Evolutionary conservation across 2,888 invertebrate species (phyloP).

Genomic region (Mylabris sibirica): DNA sequence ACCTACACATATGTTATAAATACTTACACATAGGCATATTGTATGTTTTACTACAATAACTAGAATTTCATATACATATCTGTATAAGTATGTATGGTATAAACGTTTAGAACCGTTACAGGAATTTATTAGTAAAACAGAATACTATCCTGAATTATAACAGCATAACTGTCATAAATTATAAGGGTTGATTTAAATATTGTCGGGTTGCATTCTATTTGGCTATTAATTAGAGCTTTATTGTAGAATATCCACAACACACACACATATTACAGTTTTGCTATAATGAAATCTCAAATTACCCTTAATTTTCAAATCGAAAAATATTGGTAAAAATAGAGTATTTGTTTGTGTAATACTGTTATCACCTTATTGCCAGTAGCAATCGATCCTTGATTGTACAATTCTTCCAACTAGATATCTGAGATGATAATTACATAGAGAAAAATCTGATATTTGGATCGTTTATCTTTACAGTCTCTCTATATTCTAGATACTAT

Average conservation of each 20-base stretch:
- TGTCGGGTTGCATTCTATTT: neutral
- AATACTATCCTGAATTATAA: too few relatives aligned
- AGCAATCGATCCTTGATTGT: neutral
- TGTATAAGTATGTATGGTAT: neutral
- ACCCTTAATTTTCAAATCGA: neutral
- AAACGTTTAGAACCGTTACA: neutral
- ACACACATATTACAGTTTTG: neutral
- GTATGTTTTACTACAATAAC: neutral
- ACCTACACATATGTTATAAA: conserved; percentile 9
- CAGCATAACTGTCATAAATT: neutral
- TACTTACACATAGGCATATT: neutral
- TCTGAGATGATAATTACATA: neutral
- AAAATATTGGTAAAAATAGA: neutral
- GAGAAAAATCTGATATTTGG: neutral
- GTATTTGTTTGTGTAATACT: neutral
- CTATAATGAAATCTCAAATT: neutral
- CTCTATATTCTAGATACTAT: neutral
- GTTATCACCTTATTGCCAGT: neutral
- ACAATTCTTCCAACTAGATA: neutral
- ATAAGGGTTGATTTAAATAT: conserved; percentile 3
- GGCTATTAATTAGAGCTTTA: neutral
- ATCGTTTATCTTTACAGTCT: neutral
- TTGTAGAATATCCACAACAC: neutral
- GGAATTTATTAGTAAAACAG: neutral
- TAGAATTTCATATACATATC: neutral